Conservation (phyloP, 2,888 invertebrate species). For the Dynastes tityus region DNA sequence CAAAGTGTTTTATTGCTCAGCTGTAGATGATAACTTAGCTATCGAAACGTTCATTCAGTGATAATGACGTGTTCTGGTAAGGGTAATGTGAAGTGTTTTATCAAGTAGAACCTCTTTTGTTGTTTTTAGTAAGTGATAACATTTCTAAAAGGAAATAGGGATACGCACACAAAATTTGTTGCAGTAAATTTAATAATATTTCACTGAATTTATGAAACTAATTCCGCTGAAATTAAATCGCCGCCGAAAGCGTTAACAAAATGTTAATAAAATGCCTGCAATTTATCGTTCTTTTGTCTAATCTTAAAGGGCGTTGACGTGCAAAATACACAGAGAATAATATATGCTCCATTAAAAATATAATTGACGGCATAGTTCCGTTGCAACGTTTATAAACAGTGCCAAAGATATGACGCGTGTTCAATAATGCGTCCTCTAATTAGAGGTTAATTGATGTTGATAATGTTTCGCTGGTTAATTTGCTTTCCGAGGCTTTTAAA, state of each 20-base stretch:
- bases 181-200: no score
- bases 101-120: no score
- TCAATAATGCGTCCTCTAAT: conserved; percentile 1
- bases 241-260: conserved; percentile 5
- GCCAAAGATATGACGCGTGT: not conserved
- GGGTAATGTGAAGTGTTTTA: no score
- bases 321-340: conserved; percentile 8
- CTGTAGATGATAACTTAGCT: no score
- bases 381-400: not conserved
- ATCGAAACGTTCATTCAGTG: no score
- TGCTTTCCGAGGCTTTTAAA: not conserved
- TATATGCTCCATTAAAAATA: conserved; percentile 2
- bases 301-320: conserved; percentile 17
- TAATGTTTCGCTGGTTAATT: not conserved
- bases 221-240: no score
- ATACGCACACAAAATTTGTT: no score
- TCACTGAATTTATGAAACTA: no score
- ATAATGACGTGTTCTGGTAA: no score
- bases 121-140: no score
- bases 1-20: no score
- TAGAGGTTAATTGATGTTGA: not conserved
- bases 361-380: not conserved
- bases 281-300: conserved; percentile 18
- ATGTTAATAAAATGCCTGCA: not conserved
- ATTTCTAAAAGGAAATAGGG: no score